phyloP scores from a whole-genome alignment of 2,797 vertebrate genomes.

The Dallia pectoralis region DNA sequence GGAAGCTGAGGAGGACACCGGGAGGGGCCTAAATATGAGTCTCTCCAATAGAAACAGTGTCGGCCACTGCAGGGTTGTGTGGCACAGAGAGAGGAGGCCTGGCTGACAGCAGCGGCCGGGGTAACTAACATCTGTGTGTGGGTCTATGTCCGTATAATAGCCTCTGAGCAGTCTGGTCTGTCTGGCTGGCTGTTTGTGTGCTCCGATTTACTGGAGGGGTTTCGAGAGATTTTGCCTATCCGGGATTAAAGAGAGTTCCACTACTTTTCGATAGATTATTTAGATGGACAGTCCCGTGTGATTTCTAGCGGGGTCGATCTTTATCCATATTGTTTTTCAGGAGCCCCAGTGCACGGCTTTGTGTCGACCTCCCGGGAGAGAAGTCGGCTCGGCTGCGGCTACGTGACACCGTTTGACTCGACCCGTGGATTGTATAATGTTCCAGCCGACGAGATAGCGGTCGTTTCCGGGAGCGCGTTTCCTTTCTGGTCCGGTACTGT shows the following conservation, averaged over 20 bases:
- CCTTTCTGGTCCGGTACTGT: neutral
- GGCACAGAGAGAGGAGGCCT: constrained; percentile 5
- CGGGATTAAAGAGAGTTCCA: neutral
- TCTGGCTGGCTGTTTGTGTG: neutral
- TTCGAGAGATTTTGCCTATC: neutral
- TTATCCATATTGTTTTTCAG: neutral
- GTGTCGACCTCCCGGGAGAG: neutral
- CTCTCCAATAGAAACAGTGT: constrained; percentile 22
- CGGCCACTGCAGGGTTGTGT: constrained; percentile 16
- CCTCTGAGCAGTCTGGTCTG: neutral
- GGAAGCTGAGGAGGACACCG: neutral
- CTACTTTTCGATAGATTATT: neutral
- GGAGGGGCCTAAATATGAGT: constrained; percentile 10
- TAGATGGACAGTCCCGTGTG: neutral
- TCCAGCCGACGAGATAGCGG: neutral
- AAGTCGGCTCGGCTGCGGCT: neutral
- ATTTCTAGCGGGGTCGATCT: neutral
- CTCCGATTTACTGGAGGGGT: neutral
- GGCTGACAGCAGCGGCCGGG: constrained; percentile 10
- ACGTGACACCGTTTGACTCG: neutral
- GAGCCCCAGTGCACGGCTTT: neutral
- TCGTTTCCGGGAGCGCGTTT: neutral
- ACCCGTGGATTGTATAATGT: neutral
- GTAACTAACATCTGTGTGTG: constrained; percentile 5
- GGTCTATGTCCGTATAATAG: neutral